A percentile compares a stretch with the other conserved stretches of the same genome.
These are phyloP conservation scores for Elaphurus davidianus DNA, from an alignment of 2,113 vertebrate genomes.

Conservation along the genomic window DNA sequence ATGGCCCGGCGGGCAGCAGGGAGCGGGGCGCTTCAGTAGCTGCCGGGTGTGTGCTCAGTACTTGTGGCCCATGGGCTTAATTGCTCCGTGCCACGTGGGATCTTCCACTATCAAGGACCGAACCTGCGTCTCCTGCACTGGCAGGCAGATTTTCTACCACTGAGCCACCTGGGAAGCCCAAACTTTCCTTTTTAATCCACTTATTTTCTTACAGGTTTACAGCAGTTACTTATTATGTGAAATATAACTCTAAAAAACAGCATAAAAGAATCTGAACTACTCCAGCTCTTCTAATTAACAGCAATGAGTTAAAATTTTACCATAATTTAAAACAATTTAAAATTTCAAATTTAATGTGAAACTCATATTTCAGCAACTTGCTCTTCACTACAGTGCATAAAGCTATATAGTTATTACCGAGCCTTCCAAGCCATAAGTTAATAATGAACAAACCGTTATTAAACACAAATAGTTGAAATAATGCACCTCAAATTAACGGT, in stretches of 20 bases:
- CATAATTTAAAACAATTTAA: background rate
- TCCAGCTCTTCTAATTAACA: background rate
- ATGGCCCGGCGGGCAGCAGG: fast-evolving
- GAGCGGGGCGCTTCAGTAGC: background rate
- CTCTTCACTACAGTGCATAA: background rate
- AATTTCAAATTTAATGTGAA: slow-evolving; percentile 17
- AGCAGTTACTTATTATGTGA: background rate
- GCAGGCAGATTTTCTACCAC: background rate
- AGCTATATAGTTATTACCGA: background rate
- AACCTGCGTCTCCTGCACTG: background rate
- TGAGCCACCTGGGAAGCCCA: background rate
- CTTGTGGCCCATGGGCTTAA: background rate
- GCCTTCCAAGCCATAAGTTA: background rate
- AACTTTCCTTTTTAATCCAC: background rate
- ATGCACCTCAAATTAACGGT: background rate
- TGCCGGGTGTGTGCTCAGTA: background rate
- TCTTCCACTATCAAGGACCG: background rate
- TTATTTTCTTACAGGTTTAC: background rate
- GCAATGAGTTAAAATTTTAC: background rate
- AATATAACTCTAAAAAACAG: background rate
- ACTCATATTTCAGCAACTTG: background rate
- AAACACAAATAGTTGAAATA: slow-evolving; percentile 12
- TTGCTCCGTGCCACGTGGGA: background rate
- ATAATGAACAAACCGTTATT: slow-evolving; percentile 9
- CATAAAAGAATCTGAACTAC: background rate